phyloP scores from a whole-genome alignment of 1,140 invertebrate species.

The Dolichoris vasculosae region DNA sequence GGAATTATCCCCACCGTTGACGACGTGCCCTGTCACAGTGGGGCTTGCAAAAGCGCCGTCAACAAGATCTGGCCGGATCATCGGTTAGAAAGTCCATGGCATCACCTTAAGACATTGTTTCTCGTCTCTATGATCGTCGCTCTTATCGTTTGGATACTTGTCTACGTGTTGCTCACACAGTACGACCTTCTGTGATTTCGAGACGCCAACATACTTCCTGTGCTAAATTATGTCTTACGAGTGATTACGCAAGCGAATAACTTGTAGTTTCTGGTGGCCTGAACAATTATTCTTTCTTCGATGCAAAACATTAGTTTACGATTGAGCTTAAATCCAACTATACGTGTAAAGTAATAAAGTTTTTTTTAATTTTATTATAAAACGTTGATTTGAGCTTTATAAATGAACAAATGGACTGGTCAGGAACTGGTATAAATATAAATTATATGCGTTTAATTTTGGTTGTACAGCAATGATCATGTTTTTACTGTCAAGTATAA shows the following conservation, averaged over 20 bases:
- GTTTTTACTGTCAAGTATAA: background rate
- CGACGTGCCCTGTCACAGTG: conserved; percentile 46
- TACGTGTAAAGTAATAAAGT: background rate
- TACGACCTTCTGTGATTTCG: conserved; percentile 52
- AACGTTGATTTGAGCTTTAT: background rate
- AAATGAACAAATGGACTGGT: background rate
- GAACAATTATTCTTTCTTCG: background rate
- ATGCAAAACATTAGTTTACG: background rate
- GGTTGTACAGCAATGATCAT: background rate
- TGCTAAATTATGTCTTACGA: background rate
- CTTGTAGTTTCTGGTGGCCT: background rate
- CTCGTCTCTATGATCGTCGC: conserved; percentile 70
- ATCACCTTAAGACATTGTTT: conserved; percentile 73
- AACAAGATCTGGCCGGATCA: conserved; percentile 25
- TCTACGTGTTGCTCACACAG: conserved; percentile 70
- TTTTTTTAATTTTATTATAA: background rate
- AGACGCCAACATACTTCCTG: background rate
- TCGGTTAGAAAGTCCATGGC: conserved; percentile 72
- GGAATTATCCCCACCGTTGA: conserved; percentile 48
- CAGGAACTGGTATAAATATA: background rate
- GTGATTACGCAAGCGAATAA: background rate
- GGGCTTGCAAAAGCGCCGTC: conserved; percentile 54
- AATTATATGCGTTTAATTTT: background rate
- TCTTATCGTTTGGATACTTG: conserved; percentile 72
- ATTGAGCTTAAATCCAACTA: background rate